A percentile compares a stretch with the other conserved stretches of the same genome.
Conservation (phyloP, 2,888 invertebrate species). For the Ernsta delagoae region DNA sequence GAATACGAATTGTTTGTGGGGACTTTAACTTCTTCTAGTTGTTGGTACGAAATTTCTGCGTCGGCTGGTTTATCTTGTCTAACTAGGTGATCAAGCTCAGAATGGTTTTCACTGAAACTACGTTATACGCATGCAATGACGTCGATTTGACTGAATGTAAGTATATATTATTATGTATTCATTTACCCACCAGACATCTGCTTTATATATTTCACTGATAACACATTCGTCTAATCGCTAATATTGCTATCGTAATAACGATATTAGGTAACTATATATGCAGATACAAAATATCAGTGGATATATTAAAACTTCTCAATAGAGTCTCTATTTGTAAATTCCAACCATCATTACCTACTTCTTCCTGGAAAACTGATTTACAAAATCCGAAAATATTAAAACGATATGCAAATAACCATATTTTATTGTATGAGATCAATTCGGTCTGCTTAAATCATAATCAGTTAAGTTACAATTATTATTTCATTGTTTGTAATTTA, state of each 20-base stretch:
- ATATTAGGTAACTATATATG: not conserved
- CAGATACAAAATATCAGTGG: no score
- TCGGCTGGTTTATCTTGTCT: not conserved
- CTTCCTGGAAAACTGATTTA: no score
- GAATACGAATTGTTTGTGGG: conserved; percentile 15
- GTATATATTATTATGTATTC: conserved; percentile 10
- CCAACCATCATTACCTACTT: no score
- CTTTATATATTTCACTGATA: conserved; percentile 23
- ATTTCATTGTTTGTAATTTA: not conserved
- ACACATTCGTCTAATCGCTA: not conserved
- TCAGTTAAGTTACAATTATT: not conserved
- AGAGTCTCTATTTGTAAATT: no score
- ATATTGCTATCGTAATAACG: not conserved
- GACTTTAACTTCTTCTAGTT: conserved; percentile 5
- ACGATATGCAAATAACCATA: not conserved
- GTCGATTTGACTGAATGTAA: conserved; percentile 30
- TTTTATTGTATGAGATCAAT: conserved; percentile 4
- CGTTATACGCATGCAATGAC: conserved; percentile 20
- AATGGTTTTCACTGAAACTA: conserved; percentile 13
- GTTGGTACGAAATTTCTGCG: not conserved
- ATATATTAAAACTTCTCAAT: no score
- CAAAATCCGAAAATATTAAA: no score
- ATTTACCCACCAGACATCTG: conserved; percentile 27
- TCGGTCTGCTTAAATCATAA: not conserved
- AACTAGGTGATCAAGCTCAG: conserved; percentile 6